Evolutionary conservation across 2,797 vertebrate species (phyloP).

Genomic region (Lutjanus campechanus): DNA sequence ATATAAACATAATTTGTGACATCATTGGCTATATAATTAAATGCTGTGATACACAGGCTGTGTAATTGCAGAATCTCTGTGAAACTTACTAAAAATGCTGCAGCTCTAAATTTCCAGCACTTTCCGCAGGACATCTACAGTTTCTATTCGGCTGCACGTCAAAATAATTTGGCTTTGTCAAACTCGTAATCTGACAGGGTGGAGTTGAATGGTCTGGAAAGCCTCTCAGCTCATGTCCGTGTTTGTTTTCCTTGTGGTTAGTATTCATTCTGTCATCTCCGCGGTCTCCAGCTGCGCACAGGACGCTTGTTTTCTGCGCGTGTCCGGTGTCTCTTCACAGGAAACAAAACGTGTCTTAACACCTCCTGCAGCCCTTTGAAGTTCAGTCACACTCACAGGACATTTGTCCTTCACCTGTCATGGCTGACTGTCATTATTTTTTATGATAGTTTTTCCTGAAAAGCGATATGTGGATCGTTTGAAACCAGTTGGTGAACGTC

Average conservation of each 20-base stretch:
- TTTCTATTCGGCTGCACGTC: neutral
- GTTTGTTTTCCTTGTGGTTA: constrained; percentile 25
- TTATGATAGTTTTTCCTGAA: neutral
- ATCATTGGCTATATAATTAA: no score
- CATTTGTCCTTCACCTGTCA: constrained; percentile 14
- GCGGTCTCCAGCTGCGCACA: neutral
- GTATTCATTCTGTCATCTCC: neutral
- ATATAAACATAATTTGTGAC: neutral
- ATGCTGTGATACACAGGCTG: neutral
- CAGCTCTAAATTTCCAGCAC: neutral
- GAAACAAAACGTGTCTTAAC: constrained; percentile 42
- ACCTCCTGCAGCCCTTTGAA: constrained; percentile 36
- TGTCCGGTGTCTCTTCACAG: constrained; percentile 34
- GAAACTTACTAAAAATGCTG: neutral
- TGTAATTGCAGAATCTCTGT: no score
- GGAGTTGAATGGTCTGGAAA: neutral
- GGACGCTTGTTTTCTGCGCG: constrained; percentile 42
- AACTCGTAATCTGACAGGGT: neutral
- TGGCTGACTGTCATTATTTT: no score
- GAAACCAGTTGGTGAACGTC: neutral
- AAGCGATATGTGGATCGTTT: fast-evolving
- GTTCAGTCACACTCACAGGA: neutral
- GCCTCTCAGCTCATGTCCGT: neutral
- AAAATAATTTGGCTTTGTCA: neutral
- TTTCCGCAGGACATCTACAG: fast-evolving